These are phyloP conservation scores for Tromatobia lineatoria DNA, from an alignment of 2,888 invertebrate species.

Conservation along the genomic window DNA sequence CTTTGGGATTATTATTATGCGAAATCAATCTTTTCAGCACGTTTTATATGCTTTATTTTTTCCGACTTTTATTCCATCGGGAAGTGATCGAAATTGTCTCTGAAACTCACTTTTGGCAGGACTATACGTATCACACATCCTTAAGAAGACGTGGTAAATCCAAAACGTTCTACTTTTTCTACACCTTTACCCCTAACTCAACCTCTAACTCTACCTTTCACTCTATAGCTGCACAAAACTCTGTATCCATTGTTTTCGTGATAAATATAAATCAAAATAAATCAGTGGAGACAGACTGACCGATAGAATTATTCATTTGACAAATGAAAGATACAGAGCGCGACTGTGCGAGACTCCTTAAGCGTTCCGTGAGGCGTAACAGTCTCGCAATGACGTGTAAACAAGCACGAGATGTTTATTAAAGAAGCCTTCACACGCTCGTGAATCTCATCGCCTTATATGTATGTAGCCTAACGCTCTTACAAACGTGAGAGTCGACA, in stretches of 20 bases:
- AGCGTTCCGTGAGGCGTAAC: constrained; percentile 23
- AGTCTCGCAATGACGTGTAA: constrained; percentile 43
- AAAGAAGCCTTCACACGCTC: constrained; percentile 40
- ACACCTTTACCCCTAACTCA: too few species aligned
- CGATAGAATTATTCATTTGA: constrained; percentile 10
- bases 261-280: not conserved
- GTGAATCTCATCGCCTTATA: constrained; percentile 38
- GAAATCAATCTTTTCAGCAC: too few species aligned
- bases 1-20: too few species aligned
- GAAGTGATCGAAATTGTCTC: too few species aligned
- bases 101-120: too few species aligned
- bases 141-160: too few species aligned
- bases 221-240: too few species aligned
- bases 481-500: constrained; percentile 3
- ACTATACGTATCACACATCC: too few species aligned
- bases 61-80: too few species aligned
- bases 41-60: too few species aligned
- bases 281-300: constrained; percentile 33
- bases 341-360: constrained; percentile 20
- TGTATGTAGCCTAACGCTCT: constrained; percentile 17
- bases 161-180: too few species aligned
- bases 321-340: constrained; percentile 11
- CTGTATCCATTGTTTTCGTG: not conserved
- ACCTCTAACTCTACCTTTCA: too few species aligned
- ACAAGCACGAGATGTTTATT: constrained; percentile 26